Conservation (phyloP, 2,888 invertebrate species). For the Orthosia gracilis region DNA sequence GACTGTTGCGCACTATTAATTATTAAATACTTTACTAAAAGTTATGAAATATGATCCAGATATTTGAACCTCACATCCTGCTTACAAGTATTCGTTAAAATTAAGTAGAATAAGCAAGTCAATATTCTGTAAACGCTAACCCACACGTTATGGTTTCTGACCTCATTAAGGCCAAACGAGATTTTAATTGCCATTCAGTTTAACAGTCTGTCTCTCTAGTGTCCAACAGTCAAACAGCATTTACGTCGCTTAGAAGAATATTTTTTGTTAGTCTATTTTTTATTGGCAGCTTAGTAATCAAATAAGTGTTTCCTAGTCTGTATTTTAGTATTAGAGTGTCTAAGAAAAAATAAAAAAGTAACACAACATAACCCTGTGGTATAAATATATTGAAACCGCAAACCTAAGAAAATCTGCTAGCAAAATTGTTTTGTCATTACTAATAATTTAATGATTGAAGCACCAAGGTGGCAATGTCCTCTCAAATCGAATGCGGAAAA, state of each 20-base stretch:
- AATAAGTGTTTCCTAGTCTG: slow-evolving; percentile 74
- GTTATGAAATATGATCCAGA: neutral
- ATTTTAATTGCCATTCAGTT: slow-evolving; percentile 32
- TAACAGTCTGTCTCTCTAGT: no score
- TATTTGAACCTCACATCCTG: neutral
- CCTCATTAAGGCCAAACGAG: slow-evolving; percentile 25
- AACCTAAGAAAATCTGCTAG: neutral
- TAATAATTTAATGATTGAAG: slow-evolving; percentile 11
- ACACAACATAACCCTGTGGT: slow-evolving; percentile 25
- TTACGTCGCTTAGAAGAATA: slow-evolving; percentile 42
- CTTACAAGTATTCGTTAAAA: neutral
- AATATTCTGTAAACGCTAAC: slow-evolving; percentile 7
- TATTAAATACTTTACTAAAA: no score
- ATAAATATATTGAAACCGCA: slow-evolving; percentile 29
- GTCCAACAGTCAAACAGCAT: slow-evolving; percentile 54
- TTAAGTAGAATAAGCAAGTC: neutral
- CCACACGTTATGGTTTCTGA: slow-evolving; percentile 14
- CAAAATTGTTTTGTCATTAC: slow-evolving; percentile 24
- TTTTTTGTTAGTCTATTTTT: slow-evolving; percentile 32
- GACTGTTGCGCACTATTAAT: slow-evolving; percentile 25
- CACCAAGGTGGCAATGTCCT: slow-evolving; percentile 7
- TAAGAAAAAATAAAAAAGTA: slow-evolving; percentile 64
- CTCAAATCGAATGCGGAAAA: neutral
- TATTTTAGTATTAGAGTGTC: slow-evolving; percentile 55
- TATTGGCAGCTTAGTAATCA: slow-evolving; percentile 60